Evolutionary conservation across 2,113 vertebrate genomes (phyloP).

Genomic region (Semnornis frantzii): DNA sequence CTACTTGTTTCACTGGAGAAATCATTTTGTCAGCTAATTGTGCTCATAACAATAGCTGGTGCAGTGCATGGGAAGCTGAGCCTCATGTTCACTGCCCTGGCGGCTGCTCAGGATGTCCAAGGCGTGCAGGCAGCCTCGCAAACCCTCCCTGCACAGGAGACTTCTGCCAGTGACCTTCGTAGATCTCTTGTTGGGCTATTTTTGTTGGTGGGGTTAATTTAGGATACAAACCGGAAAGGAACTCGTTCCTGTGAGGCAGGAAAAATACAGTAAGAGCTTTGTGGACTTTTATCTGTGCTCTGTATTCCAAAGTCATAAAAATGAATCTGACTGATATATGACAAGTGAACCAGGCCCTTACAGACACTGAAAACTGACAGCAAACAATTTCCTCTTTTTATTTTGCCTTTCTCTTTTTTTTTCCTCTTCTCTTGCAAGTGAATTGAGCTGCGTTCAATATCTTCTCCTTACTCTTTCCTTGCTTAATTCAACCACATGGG

Average conservation of each 20-base stretch:
- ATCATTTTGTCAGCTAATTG: conserved; percentile 64
- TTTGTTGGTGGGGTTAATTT: conserved; percentile 45
- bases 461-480: neutral
- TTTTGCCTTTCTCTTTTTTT: neutral
- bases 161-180: conserved; percentile 3
- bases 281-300: neutral
- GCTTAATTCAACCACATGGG: neutral
- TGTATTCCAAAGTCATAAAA: neutral
- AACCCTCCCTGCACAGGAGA: neutral
- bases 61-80: conserved; percentile 58
- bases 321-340: neutral
- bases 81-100: conserved; percentile 15
- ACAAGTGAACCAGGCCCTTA: neutral
- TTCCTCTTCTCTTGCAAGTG: neutral
- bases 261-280: neutral
- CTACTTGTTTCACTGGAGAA: conserved; percentile 24
- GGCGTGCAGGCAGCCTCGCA: neutral
- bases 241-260: neutral
- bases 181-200: conserved; percentile 11
- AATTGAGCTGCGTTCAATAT: neutral
- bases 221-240: conserved; percentile 5
- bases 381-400: neutral
- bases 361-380: neutral
- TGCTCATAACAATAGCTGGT: conserved; percentile 71
- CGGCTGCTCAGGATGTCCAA: conserved; percentile 49